Evolutionary conservation across 64 coral and sea anemone species (phyloP), one percentile per base, ranked within the genome.

Genomic region (Montipora capricornis): DNA sequence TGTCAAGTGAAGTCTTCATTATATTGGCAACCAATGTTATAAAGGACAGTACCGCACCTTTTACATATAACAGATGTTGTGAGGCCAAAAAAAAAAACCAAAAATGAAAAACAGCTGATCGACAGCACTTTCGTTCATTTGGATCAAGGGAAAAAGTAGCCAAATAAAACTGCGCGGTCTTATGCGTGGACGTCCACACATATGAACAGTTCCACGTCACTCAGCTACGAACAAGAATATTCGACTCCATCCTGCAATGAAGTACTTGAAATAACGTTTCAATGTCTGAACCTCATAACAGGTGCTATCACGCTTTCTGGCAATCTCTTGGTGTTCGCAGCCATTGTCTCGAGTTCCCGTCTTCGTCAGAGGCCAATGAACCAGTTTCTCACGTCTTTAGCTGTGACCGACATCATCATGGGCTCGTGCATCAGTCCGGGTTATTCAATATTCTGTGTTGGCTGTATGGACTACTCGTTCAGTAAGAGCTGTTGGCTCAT

Each of bases 371-470:
- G 47, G 5, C 77, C 75, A 14, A 93, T 96, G 95, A 93, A 93
- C 74, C 76, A 86, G 4, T 93, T 96, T 61, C 46, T 96, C 11
- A 24, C 92, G 5, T 93, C 87, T 51, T 26, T 96, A 29, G 91
- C 91, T 14, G 11, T 82, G 4, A 74, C 87, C 4, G 95, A 96
- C 60, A 90, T 96, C 20, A 44, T 90, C 2, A 96, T 96, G 95
- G 87, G 70, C 4, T 13, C 73, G 3, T n/a, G 73, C 46, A 75
- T 96, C 17, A 74, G 75, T 20, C 95, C 95, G 37, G 91, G 91
- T 10, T 96, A 96, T 44, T 86, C 78, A 1, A 15, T 83, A 2
- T 66, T 93, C 73, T 96, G 95, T 14, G 0, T 61, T 7, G 81
- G 81, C 15, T 68, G 81, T 68, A 8, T 44, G 37, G 58, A 67